Conservation (phyloP, 2,888 invertebrate species). For the Acheta domesticus region DNA sequence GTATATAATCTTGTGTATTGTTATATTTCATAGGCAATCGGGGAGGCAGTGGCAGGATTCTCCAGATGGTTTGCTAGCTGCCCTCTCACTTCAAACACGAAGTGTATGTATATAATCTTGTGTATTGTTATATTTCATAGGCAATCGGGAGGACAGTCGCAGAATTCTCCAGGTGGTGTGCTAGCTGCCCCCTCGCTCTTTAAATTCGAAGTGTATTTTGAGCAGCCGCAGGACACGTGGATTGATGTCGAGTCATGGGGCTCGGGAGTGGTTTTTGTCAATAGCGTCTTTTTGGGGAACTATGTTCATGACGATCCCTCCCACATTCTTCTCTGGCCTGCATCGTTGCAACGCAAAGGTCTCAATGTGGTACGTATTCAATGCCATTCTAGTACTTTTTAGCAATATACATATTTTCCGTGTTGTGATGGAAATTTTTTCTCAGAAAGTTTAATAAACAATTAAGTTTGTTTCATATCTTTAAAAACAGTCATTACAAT, state of each 20-base stretch:
- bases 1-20: too few relatives aligned
- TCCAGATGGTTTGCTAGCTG: background rate
- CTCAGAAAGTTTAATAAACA: too few relatives aligned
- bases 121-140: background rate
- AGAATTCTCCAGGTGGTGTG: background rate
- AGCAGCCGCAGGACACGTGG: slow-evolving; percentile 66
- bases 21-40: background rate
- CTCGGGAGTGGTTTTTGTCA: slow-evolving; percentile 80
- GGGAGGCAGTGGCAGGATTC: background rate
- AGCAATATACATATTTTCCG: too few relatives aligned
- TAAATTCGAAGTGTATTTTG: slow-evolving; percentile 50
- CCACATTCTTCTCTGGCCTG: slow-evolving; percentile 78
- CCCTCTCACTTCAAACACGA: slow-evolving; percentile 50
- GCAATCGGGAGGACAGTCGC: background rate
- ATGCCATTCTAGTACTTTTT: too few relatives aligned
- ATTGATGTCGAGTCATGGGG: slow-evolving; percentile 77
- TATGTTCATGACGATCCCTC: slow-evolving; percentile 84
- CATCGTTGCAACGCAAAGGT: slow-evolving; percentile 61
- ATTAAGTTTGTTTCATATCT: too few relatives aligned
- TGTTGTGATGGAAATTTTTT: too few relatives aligned
- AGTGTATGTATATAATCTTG: slow-evolving; percentile 44
- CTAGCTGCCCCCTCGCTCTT: slow-evolving; percentile 48
- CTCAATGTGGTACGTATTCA: slow-evolving; percentile 50
- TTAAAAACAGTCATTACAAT: too few relatives aligned
- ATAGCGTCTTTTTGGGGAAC: slow-evolving; percentile 81